Conservation (phyloP, 2,113 vertebrate genomes). For the Pionites leucogaster region DNA sequence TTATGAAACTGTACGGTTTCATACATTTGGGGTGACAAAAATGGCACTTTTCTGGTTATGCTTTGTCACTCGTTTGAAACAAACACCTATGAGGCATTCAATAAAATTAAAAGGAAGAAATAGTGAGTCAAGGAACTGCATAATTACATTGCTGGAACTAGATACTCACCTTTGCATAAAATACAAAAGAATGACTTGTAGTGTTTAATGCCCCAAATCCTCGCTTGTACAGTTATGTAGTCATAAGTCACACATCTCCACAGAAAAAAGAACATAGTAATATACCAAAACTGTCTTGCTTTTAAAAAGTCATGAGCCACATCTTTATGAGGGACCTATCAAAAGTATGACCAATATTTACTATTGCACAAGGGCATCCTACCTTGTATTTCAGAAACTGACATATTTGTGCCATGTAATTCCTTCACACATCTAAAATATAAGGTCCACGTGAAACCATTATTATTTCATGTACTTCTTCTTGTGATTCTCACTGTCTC, state of each 20-base stretch:
- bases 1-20: background rate
- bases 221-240: background rate
- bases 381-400: background rate
- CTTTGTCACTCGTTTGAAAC: background rate
- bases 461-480: background rate
- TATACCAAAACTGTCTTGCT: background rate
- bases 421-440: background rate
- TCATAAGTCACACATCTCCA: background rate
- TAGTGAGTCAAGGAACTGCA: background rate
- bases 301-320: background rate
- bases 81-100: background rate
- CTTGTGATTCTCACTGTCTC: background rate
- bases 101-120: background rate
- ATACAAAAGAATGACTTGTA: background rate
- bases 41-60: background rate
- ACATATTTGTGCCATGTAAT: background rate
- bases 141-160: background rate
- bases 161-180: background rate
- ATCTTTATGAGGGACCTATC: background rate
- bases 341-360: background rate
- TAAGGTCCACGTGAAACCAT: background rate
- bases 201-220: background rate
- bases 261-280: background rate
- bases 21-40: background rate
- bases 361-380: background rate